Evolutionary conservation across 92 coral and sea anemone genomes (phyloP), one percentile per base, ranked within the genome.

Genomic region (Desmophyllum pertusum): DNA sequence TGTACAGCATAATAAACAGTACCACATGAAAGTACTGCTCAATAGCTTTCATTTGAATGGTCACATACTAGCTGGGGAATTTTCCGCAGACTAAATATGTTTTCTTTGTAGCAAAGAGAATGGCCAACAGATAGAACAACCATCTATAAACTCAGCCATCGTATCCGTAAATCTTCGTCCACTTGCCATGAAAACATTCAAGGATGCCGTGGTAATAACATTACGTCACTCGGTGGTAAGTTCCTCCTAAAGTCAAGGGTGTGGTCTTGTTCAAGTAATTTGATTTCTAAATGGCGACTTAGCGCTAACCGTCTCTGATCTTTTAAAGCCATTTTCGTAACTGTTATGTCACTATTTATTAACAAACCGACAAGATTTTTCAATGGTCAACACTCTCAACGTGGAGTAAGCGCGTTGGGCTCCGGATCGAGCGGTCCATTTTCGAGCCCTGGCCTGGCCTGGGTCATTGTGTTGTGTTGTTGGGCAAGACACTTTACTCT

Each of bases 121-220:
- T 30, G 57, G 9, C 27, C 76, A 69, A 25, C 17, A 19, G 36
- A 59, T 45, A 30, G 79, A 72, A 31, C 30, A 6, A 11, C 70
- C 72, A 14, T 21, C 82, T 61, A 87, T 94, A 65, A 92, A 92
- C 85, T 86, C 98, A 13, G 93, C 98, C 39, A 93, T 96, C 3
- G 84, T 92, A 33, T 96, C 98, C 5, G 87, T 96, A 15, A 94
- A 95, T 27, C 84, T 94, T 67, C 83, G 87, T 52, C 94, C 95
- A 33, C 95, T 91, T 37, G 50, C 84, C 30, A 75, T 84, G 48
- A 80, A 84, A 67, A 62, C 74, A n/a, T 94, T 96, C 73, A 75
- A 84, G 55, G 78, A 89, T 29, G 98, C 98, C 15, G 91, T 96
- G 4, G 86, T 89, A 4, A 75, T 96, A 81, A 77, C 81, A 38